phyloP scores from a whole-genome alignment of 1,140 invertebrate species.

The Drosophila kanapiae region DNA sequence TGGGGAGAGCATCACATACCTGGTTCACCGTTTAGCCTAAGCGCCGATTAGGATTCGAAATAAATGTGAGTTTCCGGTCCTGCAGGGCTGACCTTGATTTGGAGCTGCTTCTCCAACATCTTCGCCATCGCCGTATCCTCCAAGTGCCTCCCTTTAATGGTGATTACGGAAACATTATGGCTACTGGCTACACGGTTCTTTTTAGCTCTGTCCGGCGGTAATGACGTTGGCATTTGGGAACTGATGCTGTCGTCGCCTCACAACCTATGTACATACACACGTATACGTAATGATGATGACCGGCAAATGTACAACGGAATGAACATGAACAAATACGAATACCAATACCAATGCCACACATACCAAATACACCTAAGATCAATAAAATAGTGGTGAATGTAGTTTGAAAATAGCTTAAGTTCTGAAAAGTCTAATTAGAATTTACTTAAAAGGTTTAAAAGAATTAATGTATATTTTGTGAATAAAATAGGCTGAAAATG shows the following conservation, averaged over 20 bases:
- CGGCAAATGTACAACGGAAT: constrained; percentile 27
- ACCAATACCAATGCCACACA: no score
- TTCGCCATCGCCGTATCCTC: constrained; percentile 3
- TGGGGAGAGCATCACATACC: constrained; percentile 97
- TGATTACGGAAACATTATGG: constrained; percentile 75
- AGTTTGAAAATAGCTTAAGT: background rate
- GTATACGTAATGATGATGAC: constrained; percentile 77
- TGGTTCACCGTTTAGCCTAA: constrained; percentile 94
- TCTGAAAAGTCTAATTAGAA: background rate
- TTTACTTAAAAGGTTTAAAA: no score
- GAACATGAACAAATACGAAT: background rate
- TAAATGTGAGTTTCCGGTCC: constrained; percentile 4
- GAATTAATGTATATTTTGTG: no score
- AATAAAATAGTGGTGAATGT: background rate
- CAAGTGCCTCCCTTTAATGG: constrained; percentile 55
- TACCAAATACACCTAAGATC: background rate
- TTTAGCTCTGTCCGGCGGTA: constrained; percentile 48
- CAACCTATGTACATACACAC: constrained; percentile 57
- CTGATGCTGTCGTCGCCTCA: constrained; percentile 18
- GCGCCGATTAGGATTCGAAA: constrained; percentile 78
- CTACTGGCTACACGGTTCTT: background rate
- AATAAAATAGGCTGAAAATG: background rate
- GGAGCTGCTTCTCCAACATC: background rate
- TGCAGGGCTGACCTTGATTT: constrained; percentile 30
- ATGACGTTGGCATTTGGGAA: constrained; percentile 73